Evolutionary conservation across 2,888 invertebrate species (phyloP), one percentile per base, ranked within the genome.

Genomic region (Cantharis rufa): DNA sequence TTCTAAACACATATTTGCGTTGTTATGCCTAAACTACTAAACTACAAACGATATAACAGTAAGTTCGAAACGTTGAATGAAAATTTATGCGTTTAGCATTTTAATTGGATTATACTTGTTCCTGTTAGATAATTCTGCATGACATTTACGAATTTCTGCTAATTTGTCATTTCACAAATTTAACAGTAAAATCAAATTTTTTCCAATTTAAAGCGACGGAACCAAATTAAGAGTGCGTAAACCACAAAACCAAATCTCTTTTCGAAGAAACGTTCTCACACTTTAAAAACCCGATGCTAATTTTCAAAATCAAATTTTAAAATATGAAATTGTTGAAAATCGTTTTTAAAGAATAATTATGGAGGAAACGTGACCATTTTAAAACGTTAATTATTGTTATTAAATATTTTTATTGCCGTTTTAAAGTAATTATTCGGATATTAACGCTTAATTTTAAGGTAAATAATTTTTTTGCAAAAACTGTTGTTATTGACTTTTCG

Each of bases 41-140:
- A 75, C 75, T 75, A 71, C 62, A 71, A 75, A 71, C 69, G 71
- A 62, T 62, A 69, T 71, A 75, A 75, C 75, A 71, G 75, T 75
- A 71, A 62, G 71, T 69, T 71, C 62, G 69, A 62, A 75, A 28
- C 18, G 21, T 32, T 71, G 48, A 75, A 71, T 71, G 68, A 24
- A 71, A 71, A 71, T 69, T 66, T 75, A 71, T 69, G 75, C 69
- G 75, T 75, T 73, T 75, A 21, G 63, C 48, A 76, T 71, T 70
- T 71, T 78, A 78, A 74, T 75, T 73, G 72, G 62, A 62, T 75
- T n/a, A n/a, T n/a, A 32, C 69, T 48, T 68, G 72, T 75, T 75
- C 71, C 75, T 74, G 64, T 66, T 64, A 64, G 16, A 21, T 64
- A 16, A 16, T 63, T 13, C n/a, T 48, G 1, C 5, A n/a, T n/a